Evolutionary conservation across 2,888 invertebrate genomes (phyloP).

Genomic region (Bimastos eiseni): DNA sequence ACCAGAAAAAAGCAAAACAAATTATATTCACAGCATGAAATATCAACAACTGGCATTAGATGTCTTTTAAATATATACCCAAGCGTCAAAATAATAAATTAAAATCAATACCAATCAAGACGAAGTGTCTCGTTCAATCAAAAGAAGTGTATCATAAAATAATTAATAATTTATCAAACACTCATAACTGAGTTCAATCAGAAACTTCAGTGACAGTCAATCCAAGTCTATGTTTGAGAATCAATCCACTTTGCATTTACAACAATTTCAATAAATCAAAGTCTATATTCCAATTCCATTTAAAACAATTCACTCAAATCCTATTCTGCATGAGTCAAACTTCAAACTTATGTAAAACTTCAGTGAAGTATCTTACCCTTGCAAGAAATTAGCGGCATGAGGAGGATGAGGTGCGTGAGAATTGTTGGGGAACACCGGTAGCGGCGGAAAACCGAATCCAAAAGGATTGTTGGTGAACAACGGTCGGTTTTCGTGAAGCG

Average conservation of each 20-base stretch:
- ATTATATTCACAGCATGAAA: background rate
- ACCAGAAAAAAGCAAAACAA: background rate
- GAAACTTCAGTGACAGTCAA: background rate
- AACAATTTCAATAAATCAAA: background rate
- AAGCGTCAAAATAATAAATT: background rate
- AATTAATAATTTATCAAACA: background rate
- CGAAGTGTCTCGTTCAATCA: background rate
- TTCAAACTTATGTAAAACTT: background rate
- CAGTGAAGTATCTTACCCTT: background rate
- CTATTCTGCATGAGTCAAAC: background rate
- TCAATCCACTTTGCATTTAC: background rate
- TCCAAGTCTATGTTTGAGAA: background rate
- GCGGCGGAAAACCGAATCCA: constrained; percentile 5
- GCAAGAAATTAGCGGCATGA: background rate
- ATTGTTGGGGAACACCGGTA: background rate
- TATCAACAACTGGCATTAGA: background rate
- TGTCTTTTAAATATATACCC: background rate
- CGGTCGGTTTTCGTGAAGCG: background rate
- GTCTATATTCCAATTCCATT: background rate
- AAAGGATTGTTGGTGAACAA: background rate
- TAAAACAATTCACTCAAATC: background rate
- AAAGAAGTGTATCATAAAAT: background rate
- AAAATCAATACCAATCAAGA: background rate
- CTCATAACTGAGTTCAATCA: background rate
- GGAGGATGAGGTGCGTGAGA: background rate